Percentiles rank a stretch among this genome's conserved stretches.
Evolutionary conservation across 2,113 vertebrate genomes (phyloP).

Genomic region (Odocoileus hemionus): DNA sequence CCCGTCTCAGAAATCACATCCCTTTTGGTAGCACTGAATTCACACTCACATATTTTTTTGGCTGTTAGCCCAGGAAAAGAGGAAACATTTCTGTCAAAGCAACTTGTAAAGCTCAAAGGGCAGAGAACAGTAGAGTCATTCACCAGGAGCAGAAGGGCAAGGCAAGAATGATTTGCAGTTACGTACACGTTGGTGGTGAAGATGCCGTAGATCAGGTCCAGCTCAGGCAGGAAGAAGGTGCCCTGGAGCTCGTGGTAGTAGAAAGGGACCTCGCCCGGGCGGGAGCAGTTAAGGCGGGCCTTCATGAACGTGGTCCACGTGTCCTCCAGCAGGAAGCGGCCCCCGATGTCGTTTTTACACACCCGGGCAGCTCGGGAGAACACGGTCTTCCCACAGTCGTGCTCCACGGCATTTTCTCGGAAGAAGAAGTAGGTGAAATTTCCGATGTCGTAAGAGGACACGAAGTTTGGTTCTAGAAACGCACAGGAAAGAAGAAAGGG

Average conservation of each 20-base stretch:
- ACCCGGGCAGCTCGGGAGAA: constrained; percentile 94
- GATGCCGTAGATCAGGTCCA: constrained; percentile 96
- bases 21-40: neutral
- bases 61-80: neutral
- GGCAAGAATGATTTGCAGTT: neutral
- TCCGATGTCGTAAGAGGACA: constrained; percentile 95
- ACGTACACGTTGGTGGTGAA: constrained; percentile 98
- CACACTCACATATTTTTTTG: neutral
- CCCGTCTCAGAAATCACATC: neutral
- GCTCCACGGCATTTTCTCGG: constrained; percentile 95
- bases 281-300: constrained; percentile 94
- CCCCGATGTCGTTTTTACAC: constrained; percentile 97
- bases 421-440: constrained; percentile 99
- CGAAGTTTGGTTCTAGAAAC: constrained; percentile 94
- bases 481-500: neutral
- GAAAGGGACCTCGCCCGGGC: constrained; percentile 96
- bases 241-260: constrained; percentile 96
- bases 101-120: neutral
- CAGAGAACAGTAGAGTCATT: neutral
- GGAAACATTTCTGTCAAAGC: neutral
- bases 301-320: constrained; percentile 99
- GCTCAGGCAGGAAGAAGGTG: constrained; percentile 94
- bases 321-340: constrained; percentile 95
- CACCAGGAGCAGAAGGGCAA: neutral
- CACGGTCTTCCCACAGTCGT: constrained; percentile 94